Evolutionary conservation across 1,140 invertebrate species (phyloP), one percentile per base, ranked within the genome.

Genomic region (Aradophagus sp.): DNA sequence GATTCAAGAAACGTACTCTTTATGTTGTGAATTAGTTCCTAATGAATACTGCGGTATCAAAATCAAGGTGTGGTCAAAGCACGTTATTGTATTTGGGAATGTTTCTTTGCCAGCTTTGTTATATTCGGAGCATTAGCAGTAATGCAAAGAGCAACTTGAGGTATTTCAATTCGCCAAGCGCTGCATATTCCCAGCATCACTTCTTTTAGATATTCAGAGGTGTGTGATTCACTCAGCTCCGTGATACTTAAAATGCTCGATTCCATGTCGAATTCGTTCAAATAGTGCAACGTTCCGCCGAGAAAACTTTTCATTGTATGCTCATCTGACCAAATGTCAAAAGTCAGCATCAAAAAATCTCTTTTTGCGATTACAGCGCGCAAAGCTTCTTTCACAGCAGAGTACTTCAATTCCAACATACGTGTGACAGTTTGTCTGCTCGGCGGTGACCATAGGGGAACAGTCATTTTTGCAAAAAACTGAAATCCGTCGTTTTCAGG

Each of bases 21-120:
- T 17, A 20, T 53, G 41, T 41, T 53, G 19, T 1, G 12, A 11
- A 26, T 53, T 53, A 12, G 19, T 41, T 3, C 36, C 38, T 13
- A 53, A 5, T 31, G 50, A 15, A 14, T 53, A 41, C n/a, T 41
- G 36, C 5, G 16, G 26, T 2, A 53, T 32, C 1, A 55, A 12
- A 26, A 42, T 55, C 12, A 42, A 34, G 1, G 50, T 53, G 12
- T 41, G 50, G 14, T 53, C 36, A 27, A 53, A 53, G n/a, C 50
- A 41, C 1, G 50, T 8, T 41, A n/a, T 32, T 3, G 5, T 20
- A 29, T 35, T n/a, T 3, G 12, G 23, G n/a, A 53, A 53, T n/a
- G n/a, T 16, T 10, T 53, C 14, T 41, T 32, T 27, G 12, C 8
- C 50, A 13, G 26, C 50, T 8, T 39, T 41, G 50, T 1, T 3